phyloP scores from a whole-genome alignment of 1,140 invertebrate species.

The Drosophila asahinai region DNA sequence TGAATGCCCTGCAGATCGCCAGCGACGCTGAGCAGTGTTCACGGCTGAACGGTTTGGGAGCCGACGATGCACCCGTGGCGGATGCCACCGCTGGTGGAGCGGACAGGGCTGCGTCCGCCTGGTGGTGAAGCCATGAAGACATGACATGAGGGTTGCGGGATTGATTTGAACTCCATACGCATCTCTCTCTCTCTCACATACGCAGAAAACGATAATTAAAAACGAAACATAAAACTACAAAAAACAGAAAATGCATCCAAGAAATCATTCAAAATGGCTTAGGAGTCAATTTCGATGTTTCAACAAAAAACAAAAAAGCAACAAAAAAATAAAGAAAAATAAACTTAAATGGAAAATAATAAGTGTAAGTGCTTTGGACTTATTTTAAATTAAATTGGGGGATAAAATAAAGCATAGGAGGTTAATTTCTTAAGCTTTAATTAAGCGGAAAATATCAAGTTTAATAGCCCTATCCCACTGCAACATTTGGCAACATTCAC shows the following conservation, averaged over 20 bases:
- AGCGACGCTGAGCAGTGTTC: slow-evolving; percentile 74
- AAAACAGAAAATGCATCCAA: slow-evolving; percentile 50
- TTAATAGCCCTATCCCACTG: no score
- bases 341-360: slow-evolving; percentile 71
- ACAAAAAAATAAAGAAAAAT: slow-evolving; percentile 62
- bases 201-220: slow-evolving; percentile 49
- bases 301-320: slow-evolving; percentile 59
- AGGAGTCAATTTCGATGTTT: slow-evolving; percentile 82
- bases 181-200: slow-evolving; percentile 39
- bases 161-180: slow-evolving; percentile 38
- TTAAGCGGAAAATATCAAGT: background rate
- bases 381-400: background rate
- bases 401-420: background rate
- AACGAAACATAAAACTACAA: slow-evolving; percentile 45
- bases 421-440: background rate
- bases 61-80: slow-evolving; percentile 42
- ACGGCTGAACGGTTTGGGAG: slow-evolving; percentile 63
- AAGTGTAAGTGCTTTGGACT: slow-evolving; percentile 22
- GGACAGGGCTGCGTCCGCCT: slow-evolving; percentile 58
- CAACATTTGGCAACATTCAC: no score
- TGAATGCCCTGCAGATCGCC: slow-evolving; percentile 76
- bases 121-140: slow-evolving; percentile 57
- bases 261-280: slow-evolving; percentile 76
- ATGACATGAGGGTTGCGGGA: slow-evolving; percentile 51
- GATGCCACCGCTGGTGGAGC: slow-evolving; percentile 60